A percentile compares a stretch with the other conserved stretches of the same genome.
phyloP scores from a whole-genome alignment of 2,113 vertebrate genomes.

The Oncorhynchus gorbuscha region DNA sequence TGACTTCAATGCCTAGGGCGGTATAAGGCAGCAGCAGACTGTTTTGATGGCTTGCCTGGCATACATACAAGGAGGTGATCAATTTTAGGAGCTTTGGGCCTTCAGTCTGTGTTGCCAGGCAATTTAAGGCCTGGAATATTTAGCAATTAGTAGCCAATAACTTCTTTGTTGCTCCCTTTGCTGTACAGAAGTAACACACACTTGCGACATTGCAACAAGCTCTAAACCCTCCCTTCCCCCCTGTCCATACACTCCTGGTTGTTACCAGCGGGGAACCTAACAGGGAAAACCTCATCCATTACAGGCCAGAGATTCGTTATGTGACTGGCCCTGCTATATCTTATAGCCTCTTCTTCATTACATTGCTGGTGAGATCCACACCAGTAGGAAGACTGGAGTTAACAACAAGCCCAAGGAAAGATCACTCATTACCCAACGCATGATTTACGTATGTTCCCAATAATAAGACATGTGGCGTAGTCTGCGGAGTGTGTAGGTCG shows the following conservation, averaged over 20 bases:
- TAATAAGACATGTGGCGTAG: background rate
- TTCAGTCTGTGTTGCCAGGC: background rate
- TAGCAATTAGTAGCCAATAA: background rate
- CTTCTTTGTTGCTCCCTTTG: background rate
- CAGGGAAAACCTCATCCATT: constrained; percentile 28
- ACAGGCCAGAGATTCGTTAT: constrained; percentile 36
- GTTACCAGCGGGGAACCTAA: constrained; percentile 14
- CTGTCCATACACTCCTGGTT: constrained; percentile 33
- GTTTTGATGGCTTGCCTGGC: no score
- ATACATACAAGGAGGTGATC: background rate
- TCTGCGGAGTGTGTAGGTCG: background rate
- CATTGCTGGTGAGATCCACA: constrained; percentile 21
- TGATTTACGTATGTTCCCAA: background rate
- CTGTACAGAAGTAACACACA: background rate
- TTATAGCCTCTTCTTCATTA: constrained; percentile 32
- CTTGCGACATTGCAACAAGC: constrained; percentile 62
- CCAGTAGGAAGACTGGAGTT: background rate
- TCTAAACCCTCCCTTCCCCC: constrained; percentile 28
- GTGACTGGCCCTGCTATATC: constrained; percentile 31
- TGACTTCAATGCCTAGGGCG: no score
- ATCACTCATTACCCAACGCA: no score
- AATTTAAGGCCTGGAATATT: background rate
- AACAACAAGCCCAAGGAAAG: no score
- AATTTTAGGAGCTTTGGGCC: background rate
- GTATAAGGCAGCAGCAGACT: no score